Conservation (phyloP, 1,140 invertebrate genomes). For the Pachypsylla venusta region DNA sequence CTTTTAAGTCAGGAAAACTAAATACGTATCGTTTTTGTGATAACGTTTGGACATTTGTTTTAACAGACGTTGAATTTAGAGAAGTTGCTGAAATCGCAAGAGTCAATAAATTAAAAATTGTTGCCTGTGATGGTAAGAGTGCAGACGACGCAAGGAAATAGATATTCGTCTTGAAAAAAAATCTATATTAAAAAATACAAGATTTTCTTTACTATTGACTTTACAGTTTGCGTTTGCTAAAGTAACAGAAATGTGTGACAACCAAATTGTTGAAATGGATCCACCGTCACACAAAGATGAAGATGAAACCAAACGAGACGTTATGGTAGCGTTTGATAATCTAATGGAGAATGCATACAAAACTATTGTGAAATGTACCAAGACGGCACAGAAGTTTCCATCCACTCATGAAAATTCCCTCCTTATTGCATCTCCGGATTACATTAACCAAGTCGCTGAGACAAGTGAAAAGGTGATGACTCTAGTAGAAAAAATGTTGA, state of each 20-base stretch:
- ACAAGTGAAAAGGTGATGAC: conserved; percentile 34
- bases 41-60: conserved; percentile 99
- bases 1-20: conserved; percentile 92
- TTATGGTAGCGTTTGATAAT: background rate
- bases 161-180: too few relatives aligned
- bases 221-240: too few relatives aligned
- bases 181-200: too few relatives aligned
- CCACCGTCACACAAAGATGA: background rate
- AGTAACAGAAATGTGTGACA: too few relatives aligned
- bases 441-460: conserved; percentile 40
- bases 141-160: background rate
- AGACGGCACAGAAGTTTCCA: conserved; percentile 49
- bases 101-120: conserved; percentile 97
- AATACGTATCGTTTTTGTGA: conserved; percentile 99
- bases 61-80: conserved; percentile 95
- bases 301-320: background rate
- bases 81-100: conserved; percentile 89
- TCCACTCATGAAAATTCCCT: conserved; percentile 48
- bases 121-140: conserved; percentile 98
- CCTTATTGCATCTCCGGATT: conserved; percentile 52
- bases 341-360: conserved; percentile 37
- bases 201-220: too few relatives aligned
- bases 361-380: conserved; percentile 44
- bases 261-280: background rate
- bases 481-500: conserved; percentile 35